Evolutionary conservation across 2,888 invertebrate genomes (phyloP).

Genomic region (Notodonta dromedarius): DNA sequence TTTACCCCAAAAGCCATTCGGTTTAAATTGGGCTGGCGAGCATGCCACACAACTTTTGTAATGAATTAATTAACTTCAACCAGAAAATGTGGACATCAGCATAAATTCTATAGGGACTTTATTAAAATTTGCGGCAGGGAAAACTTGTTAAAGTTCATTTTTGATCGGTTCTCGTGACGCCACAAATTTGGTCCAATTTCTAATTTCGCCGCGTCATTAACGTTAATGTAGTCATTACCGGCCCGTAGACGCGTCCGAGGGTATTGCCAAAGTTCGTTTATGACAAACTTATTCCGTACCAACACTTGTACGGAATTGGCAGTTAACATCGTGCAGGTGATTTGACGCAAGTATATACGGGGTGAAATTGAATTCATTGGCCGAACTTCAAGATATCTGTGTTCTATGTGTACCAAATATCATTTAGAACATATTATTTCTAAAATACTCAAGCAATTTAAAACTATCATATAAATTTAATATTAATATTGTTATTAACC

Average conservation of each 20-base stretch:
- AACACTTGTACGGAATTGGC: constrained; percentile 30
- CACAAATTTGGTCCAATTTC: constrained; percentile 59
- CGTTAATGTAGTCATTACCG: constrained; percentile 63
- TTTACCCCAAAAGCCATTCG: constrained; percentile 54
- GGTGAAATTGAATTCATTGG: not conserved
- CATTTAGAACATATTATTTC: no score
- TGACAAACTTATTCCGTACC: constrained; percentile 31
- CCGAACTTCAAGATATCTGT: no score
- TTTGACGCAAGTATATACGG: not conserved
- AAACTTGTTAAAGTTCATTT: constrained; percentile 56
- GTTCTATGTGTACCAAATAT: no score
- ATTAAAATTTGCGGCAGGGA: constrained; percentile 54
- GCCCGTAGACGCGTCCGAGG: constrained; percentile 33
- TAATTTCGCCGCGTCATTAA: constrained; percentile 66
- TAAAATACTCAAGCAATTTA: no score
- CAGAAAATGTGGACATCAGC: constrained; percentile 51
- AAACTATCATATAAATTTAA: no score
- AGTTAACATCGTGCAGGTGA: constrained; percentile 24
- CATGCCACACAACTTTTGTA: constrained; percentile 63
- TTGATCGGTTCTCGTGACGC: constrained; percentile 52
- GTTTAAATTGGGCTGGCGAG: constrained; percentile 53
- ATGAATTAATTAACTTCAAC: constrained; percentile 66
- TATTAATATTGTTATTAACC: no score
- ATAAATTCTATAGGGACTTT: constrained; percentile 61
- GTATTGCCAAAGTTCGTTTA: constrained; percentile 39